Evolutionary conservation across 2,888 invertebrate species (phyloP), one percentile per base, ranked within the genome.

Genomic region (Mythimna vitellina): DNA sequence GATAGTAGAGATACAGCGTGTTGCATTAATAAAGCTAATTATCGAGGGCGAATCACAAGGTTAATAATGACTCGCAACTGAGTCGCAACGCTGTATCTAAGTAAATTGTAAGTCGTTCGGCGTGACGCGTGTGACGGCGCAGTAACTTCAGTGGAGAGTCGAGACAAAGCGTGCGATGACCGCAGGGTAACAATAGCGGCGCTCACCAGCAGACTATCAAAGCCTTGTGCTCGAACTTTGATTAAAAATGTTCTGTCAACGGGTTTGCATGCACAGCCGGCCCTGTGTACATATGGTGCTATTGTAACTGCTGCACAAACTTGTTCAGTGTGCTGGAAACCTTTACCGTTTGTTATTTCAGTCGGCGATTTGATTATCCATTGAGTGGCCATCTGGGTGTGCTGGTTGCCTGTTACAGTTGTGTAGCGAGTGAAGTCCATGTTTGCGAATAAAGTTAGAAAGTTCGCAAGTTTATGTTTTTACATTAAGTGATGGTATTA

Each of bases 231-330:
- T 56, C 54, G 46, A 70, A 56, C 67, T 70, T 70, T 70, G 69
- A 66, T 70, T 66, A 66, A 70, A 70, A 66, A 70, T 32, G 46
- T 65, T 57, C 35, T 57, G 46, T 65, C 67, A 56, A 62, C 63
- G 42, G 42, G 66, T 63, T 46, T 66, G 63, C 42, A 22, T 32
- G 22, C 42, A 17, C 65, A 60, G 38, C 60, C 42, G 14, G 38
- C 29, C 29, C 42, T 22, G n/a, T 42, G 60, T 10, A 10, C 17
- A 14, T 3, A 29, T 42, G 32, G 10, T 22, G 66, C 66, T 46
- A 42, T 66, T 46, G 42, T 46, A 42, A n/a, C 42, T n/a, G 42
- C 29, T 66, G 63, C 8, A 62, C 65, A 29, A 32, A 42, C 42
- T 46, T 17, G 42, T 42, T 32, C 22, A 22, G 29, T 17, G n/a